These are phyloP conservation scores for Pachymerium ferrugineum DNA, from an alignment of 2,888 invertebrate species.

Conservation along the genomic window DNA sequence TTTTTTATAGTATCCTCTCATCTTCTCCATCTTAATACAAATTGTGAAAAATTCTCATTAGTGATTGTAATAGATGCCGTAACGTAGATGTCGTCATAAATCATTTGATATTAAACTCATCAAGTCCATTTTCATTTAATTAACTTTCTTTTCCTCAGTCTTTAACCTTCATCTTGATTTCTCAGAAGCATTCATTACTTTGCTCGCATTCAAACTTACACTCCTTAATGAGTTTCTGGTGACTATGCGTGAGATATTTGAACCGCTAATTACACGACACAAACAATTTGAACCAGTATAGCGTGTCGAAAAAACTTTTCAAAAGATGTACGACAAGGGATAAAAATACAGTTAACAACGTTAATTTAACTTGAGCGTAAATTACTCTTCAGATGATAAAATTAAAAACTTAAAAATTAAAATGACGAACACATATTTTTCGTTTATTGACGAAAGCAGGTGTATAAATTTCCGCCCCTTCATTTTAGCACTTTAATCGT, in stretches of 20 bases:
- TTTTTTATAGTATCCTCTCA: not conserved
- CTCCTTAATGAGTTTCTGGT: not conserved
- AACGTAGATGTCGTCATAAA: not conserved
- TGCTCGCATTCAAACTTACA: not conserved
- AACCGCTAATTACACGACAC: not conserved
- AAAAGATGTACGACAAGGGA: not conserved
- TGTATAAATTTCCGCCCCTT: no score
- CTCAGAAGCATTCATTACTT: not conserved
- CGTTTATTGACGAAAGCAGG: no score
- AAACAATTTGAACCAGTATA: not conserved
- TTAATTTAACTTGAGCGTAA: no score
- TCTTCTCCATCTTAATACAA: not conserved
- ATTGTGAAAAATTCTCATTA: not conserved
- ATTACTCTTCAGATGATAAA: no score
- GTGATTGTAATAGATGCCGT: not conserved
- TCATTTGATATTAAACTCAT: conserved; percentile 9
- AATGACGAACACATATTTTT: no score
- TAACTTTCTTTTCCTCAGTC: conserved; percentile 3
- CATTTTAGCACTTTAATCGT: no score
- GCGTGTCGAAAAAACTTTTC: not conserved
- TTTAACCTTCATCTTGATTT: conserved; percentile 7
- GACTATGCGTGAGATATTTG: not conserved
- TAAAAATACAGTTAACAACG: no score
- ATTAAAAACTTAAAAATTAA: no score
- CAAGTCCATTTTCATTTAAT: conserved; percentile 6